Conservation (phyloP, 2,113 vertebrate genomes). For the Oncorhynchus masou region DNA sequence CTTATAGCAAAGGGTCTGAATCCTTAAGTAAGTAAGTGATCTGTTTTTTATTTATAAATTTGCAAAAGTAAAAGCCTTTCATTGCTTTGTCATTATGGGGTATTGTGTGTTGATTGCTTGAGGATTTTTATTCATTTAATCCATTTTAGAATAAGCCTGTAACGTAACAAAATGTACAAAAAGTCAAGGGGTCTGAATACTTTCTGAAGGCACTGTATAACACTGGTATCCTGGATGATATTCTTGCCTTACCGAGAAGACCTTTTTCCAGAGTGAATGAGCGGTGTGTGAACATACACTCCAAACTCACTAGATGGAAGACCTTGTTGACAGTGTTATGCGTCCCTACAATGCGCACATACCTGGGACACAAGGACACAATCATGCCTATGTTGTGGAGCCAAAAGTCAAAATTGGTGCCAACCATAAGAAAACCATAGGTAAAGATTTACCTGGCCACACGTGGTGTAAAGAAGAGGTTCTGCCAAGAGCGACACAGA, state of each 20-base stretch:
- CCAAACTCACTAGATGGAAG: conserved; percentile 97
- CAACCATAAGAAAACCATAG: background rate
- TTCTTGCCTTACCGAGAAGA: conserved; percentile 84
- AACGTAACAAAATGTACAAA: too few species aligned
- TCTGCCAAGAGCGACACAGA: conserved; percentile 97
- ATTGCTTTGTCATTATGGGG: too few species aligned
- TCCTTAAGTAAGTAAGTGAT: too few species aligned
- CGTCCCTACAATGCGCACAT: conserved; percentile 95
- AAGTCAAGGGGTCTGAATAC: too few species aligned
- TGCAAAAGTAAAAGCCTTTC: too few species aligned
- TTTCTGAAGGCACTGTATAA: background rate
- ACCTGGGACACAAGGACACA: conserved; percentile 70
- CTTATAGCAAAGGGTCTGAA: too few species aligned
- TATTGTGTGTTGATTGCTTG: too few species aligned
- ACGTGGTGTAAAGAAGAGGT: conserved; percentile 89
- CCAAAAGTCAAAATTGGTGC: background rate
- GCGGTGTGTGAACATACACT: conserved; percentile 94
- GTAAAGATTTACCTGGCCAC: conserved; percentile 85
- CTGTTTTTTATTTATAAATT: too few species aligned
- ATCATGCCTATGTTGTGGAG: background rate
- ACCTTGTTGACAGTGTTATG: conserved; percentile 99
- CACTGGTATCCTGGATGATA: background rate
- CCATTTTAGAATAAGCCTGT: too few species aligned
- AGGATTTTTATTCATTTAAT: too few species aligned
- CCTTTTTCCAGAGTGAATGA: conserved; percentile 89